phyloP scores from a whole-genome alignment of 2,113 vertebrate species.

The Cinclus cinclus region DNA sequence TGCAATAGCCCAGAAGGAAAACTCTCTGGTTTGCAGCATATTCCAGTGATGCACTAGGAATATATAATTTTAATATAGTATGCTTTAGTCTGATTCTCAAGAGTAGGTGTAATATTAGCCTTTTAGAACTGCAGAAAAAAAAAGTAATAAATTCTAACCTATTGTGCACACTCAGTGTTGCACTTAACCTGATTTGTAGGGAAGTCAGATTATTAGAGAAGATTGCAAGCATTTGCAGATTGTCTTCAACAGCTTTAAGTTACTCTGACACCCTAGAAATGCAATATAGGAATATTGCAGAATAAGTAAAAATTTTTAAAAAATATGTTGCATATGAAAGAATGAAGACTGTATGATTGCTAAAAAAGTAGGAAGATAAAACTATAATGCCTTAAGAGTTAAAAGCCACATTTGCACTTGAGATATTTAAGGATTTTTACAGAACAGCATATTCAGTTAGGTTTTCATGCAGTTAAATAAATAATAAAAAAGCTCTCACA shows the following conservation, averaged over 20 bases:
- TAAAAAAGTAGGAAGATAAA: background rate
- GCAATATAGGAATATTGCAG: background rate
- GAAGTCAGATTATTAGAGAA: background rate
- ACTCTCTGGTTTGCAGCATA: background rate
- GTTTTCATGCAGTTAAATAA: constrained; percentile 47
- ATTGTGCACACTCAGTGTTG: background rate
- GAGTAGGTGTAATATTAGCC: background rate
- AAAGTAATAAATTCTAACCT: background rate
- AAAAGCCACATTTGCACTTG: background rate
- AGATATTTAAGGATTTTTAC: background rate
- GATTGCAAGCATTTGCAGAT: background rate
- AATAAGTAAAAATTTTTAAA: background rate
- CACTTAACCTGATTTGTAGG: background rate
- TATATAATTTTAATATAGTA: background rate
- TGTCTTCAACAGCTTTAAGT: background rate
- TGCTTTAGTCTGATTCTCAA: background rate
- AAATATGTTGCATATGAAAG: background rate
- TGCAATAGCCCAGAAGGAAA: background rate
- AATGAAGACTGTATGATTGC: background rate
- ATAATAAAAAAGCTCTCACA: constrained; percentile 15
- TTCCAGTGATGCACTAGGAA: background rate
- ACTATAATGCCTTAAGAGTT: background rate
- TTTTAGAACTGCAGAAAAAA: background rate
- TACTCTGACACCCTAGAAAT: background rate
- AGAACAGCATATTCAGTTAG: background rate